Percentiles rank a stretch among this genome's conserved stretches.
Evolutionary conservation across 2,113 vertebrate species (phyloP).

Genomic region (Circaetus gallicus): DNA sequence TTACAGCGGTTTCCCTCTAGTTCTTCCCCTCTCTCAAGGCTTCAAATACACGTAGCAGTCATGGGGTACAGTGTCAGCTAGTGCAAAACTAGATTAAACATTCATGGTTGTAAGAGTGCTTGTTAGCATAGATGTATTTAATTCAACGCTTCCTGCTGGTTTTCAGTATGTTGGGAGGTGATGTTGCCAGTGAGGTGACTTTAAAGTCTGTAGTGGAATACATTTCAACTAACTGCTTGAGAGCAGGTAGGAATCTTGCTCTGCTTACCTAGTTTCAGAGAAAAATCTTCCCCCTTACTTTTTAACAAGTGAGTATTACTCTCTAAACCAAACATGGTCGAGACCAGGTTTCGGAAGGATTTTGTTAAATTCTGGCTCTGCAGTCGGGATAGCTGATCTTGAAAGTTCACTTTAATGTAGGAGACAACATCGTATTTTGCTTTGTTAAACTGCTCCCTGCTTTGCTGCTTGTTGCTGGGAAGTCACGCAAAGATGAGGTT

Average conservation of each 20-base stretch:
- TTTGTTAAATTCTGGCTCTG: background rate
- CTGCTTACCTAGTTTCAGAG: background rate
- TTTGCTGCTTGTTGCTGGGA: background rate
- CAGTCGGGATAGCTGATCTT: background rate
- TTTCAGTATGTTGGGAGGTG: slow-evolving; percentile 22
- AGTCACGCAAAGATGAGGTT: background rate
- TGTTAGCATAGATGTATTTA: slow-evolving; percentile 54
- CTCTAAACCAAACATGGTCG: background rate
- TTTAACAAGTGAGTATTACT: background rate
- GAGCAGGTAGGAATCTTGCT: background rate
- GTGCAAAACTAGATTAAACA: slow-evolving; percentile 33
- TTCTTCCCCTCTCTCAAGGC: background rate
- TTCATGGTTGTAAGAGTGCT: background rate
- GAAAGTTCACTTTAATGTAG: background rate
- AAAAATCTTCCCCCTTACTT: background rate
- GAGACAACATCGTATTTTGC: background rate
- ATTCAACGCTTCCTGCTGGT: slow-evolving; percentile 39
- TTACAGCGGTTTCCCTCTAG: background rate
- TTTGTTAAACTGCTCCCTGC: background rate
- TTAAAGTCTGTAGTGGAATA: background rate
- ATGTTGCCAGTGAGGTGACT: background rate
- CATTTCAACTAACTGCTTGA: background rate
- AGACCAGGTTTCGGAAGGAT: background rate
- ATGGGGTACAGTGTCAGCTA: background rate
- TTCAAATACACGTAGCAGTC: background rate